Percentiles rank a stretch among this genome's conserved stretches.
Evolutionary conservation across 1,140 invertebrate genomes (phyloP).

Genomic region (Phortica variegata): DNA sequence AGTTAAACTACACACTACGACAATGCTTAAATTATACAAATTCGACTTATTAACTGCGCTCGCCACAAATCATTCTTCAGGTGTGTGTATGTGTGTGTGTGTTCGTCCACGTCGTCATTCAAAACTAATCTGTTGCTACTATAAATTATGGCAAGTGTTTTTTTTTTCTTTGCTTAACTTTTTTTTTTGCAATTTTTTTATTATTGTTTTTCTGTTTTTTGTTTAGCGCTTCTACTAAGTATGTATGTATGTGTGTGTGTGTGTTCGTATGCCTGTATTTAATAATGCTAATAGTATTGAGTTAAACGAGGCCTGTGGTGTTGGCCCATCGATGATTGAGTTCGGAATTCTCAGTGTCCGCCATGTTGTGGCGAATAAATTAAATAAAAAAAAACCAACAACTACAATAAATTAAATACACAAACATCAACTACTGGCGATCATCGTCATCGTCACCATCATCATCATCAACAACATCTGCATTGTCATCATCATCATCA

Average conservation of each 20-base stretch:
- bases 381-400: slow-evolving; percentile 51
- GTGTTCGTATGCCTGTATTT: too few species aligned
- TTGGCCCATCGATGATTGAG: too few species aligned
- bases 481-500: too few species aligned
- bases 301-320: too few species aligned
- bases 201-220: slow-evolving; percentile 18
- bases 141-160: slow-evolving; percentile 37
- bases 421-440: slow-evolving; percentile 44
- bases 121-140: not conserved
- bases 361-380: too few species aligned
- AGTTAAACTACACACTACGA: slow-evolving; percentile 19
- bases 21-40: slow-evolving; percentile 17
- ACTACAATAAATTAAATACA: slow-evolving; percentile 53
- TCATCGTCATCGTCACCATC: too few species aligned
- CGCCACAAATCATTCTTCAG: too few species aligned
- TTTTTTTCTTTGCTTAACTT: too few species aligned
- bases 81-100: slow-evolving; percentile 31
- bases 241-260: too few species aligned
- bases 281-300: too few species aligned
- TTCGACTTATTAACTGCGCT: slow-evolving; percentile 26
- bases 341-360: too few species aligned
- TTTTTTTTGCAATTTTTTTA: slow-evolving; percentile 24
- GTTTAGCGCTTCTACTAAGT: slow-evolving; percentile 11
- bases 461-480: too few species aligned
- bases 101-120: slow-evolving; percentile 7